These are phyloP conservation scores for Drosophila cardini DNA, from an alignment of 1,140 invertebrate species.

Conservation along the genomic window DNA sequence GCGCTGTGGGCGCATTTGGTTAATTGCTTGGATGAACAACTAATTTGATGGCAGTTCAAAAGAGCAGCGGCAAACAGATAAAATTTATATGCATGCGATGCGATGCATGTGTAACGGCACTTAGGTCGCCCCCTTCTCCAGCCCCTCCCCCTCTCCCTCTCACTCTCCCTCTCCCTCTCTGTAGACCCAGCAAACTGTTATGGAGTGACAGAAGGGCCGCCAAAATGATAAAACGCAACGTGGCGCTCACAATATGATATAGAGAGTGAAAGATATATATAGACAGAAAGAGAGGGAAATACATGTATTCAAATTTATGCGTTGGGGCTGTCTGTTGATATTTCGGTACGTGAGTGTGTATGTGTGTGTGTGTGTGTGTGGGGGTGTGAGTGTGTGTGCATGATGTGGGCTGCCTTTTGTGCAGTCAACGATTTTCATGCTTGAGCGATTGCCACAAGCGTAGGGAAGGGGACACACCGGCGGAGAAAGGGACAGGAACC, in stretches of 20 bases:
- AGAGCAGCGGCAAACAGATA: conserved; percentile 73
- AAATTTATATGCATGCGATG: conserved; percentile 71
- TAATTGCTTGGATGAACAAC: conserved; percentile 83
- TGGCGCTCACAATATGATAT: conserved; percentile 41
- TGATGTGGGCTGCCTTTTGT: conserved; percentile 73
- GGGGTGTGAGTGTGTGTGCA: conserved; percentile 45
- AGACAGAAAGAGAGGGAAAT: conserved; percentile 1
- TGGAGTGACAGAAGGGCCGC: conserved; percentile 33
- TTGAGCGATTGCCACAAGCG: conserved; percentile 72
- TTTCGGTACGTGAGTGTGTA: background rate
- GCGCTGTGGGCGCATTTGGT: conserved; percentile 59
- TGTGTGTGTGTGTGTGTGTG: conserved; percentile 17
- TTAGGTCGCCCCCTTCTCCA: conserved; percentile 45
- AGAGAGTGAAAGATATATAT: conserved; percentile 4
- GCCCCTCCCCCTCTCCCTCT: background rate
- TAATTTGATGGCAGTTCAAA: conserved; percentile 81
- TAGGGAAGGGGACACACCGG: conserved; percentile 13
- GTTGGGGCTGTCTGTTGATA: conserved; percentile 24
- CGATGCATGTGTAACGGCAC: conserved; percentile 78
- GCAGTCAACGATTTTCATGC: conserved; percentile 82
- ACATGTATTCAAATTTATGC: conserved; percentile 71
- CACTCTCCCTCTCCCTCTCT: background rate
- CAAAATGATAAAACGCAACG: conserved; percentile 67
- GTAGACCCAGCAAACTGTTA: background rate
- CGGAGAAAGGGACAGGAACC: background rate